Evolutionary conservation across 2,113 vertebrate species (phyloP), one percentile per base, ranked within the genome.

Genomic region (Macroglossus sobrinus): DNA sequence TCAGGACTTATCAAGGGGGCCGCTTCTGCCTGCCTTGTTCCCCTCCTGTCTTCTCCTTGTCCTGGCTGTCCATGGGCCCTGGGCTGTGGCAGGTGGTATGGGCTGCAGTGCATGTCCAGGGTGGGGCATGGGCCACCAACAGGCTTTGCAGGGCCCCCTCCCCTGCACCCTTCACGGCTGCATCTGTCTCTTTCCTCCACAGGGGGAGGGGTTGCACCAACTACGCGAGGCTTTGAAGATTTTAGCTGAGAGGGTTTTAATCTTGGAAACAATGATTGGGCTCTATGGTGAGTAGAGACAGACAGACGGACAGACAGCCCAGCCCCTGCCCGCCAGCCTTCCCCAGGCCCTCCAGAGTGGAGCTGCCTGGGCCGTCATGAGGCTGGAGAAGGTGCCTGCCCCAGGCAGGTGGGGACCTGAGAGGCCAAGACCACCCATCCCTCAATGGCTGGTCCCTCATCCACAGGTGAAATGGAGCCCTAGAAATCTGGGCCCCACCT

Each of bases 261-360:
- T 99, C 99, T 99, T 99, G 98, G 99, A 99, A 99, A 99, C 99
- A 99, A 99, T 99, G 99, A 99, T 99, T 98, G 99, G 99, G 99
- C 99, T 99, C 98, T 99, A 99, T 97, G 99, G 99, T 99, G 99
- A 99, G 99, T 99, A 99, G 99, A 98, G 98, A 98, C 98, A 98
- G 97, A 95, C 82, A 97, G 98, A 94, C 80, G 80, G 97, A 92
- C 74, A 97, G 94, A 84, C 84, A 85, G 96, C 94, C 94, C 94
- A 92, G 87, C 86, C 95, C 84, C 47, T 66, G 61, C 94, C 93
- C 11, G 1, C 91, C 63, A 94, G 93, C 82, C 82, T 97, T 92
- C 72, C 93, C 91, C 43, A 75, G 30, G 76, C 53, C 85, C 24
- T 89, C 57, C 19, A 53, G 66, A 66, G 92, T 38, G 38, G 79